These are phyloP conservation scores for Meriones unguiculatus DNA, from an alignment of 2,113 vertebrate species.

Conservation along the genomic window DNA sequence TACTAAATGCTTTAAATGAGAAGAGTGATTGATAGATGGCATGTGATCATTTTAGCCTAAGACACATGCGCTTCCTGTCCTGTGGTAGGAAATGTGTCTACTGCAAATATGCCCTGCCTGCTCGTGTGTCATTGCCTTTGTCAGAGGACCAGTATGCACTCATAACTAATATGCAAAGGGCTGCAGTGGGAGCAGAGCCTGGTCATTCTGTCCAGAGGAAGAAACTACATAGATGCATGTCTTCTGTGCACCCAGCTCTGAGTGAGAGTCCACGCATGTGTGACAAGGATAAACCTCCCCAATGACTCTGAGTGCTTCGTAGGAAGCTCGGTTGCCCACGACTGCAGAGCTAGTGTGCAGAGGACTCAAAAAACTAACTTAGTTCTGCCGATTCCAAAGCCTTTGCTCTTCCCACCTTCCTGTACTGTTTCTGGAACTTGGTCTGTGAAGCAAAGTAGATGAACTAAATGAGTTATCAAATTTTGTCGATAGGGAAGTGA, in stretches of 20 bases:
- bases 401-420: not conserved
- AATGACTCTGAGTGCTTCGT: not conserved
- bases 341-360: not conserved
- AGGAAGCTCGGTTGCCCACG: not conserved
- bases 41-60: conserved; percentile 2
- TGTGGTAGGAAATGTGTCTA: not conserved
- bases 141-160: not conserved
- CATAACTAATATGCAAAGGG: not conserved
- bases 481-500: not conserved
- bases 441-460: not conserved
- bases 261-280: not conserved
- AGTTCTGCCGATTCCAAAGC: not conserved
- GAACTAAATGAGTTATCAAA: not conserved
- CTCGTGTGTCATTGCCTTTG: not conserved
- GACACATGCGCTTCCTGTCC: not conserved
- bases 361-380: not conserved
- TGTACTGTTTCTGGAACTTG: not conserved
- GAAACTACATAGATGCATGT: not conserved
- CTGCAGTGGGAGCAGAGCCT: not conserved
- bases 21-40: conserved; percentile 12
- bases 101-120: not conserved
- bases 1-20: conserved; percentile 46
- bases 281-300: not conserved
- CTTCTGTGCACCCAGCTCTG: not conserved
- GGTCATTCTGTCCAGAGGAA: not conserved